Evolutionary conservation across 2,888 invertebrate species (phyloP).

Genomic region (Endomychus coccineus): DNA sequence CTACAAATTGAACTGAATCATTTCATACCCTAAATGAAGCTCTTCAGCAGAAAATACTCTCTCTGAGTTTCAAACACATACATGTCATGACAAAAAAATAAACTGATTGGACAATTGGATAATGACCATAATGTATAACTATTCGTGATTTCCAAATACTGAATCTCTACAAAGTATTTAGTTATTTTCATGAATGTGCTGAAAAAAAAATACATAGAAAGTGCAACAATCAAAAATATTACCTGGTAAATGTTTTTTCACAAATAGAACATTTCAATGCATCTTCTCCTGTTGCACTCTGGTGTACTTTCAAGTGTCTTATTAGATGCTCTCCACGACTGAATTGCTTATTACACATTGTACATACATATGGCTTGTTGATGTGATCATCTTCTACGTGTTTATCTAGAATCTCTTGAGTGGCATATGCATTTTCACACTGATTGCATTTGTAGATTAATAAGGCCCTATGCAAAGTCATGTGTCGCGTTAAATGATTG

Average conservation of each 20-base stretch:
- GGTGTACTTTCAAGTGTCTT: constrained; percentile 41
- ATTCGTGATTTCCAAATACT: too few species aligned
- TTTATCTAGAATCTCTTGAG: constrained; percentile 36
- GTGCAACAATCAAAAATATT: constrained; percentile 16
- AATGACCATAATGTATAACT: too few species aligned
- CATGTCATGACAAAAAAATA: too few species aligned
- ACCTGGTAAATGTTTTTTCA: constrained; percentile 39
- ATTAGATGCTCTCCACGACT: constrained; percentile 43
- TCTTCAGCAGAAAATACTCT: too few species aligned
- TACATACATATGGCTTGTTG: constrained; percentile 42
- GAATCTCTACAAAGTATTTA: too few species aligned
- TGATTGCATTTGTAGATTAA: constrained; percentile 40
- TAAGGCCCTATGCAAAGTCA: constrained; percentile 41
- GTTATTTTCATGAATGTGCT: too few species aligned
- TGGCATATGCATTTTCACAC: constrained; percentile 41
- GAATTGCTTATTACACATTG: constrained; percentile 41
- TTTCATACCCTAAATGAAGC: too few species aligned
- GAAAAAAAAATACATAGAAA: too few species aligned
- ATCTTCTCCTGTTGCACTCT: constrained; percentile 29
- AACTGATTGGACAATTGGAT: too few species aligned
- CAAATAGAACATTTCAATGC: constrained; percentile 42
- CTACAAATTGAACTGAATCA: too few species aligned
- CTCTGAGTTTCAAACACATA: too few species aligned
- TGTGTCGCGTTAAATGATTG: constrained; percentile 42
- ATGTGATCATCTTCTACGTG: constrained; percentile 42